Evolutionary conservation across 1,140 invertebrate species (phyloP).

Genomic region (Phocides pigmalion): DNA sequence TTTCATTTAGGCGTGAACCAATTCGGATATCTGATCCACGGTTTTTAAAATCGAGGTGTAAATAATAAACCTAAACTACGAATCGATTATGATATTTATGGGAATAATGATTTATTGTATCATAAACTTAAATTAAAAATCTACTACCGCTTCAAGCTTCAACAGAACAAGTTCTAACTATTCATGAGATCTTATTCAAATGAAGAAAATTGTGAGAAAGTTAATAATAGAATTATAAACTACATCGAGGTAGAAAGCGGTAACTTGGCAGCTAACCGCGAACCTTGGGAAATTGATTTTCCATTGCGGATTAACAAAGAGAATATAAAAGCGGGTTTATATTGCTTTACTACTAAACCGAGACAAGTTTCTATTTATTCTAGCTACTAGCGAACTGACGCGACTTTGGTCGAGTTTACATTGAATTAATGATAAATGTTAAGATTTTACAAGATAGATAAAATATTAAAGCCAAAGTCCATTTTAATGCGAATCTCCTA

Average conservation of each 20-base stretch:
- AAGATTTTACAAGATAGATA: no score
- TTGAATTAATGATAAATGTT: background rate
- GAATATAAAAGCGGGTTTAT: slow-evolving; percentile 28
- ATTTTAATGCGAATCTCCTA: no score
- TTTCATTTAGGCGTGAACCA: no score
- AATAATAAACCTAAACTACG: no score
- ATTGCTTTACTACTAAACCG: slow-evolving; percentile 3
- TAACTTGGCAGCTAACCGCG: slow-evolving; percentile 28
- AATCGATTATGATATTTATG: no score
- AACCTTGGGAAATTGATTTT: slow-evolving; percentile 34
- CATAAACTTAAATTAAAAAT: background rate
- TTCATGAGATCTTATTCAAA: slow-evolving; percentile 24
- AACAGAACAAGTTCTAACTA: slow-evolving; percentile 12
- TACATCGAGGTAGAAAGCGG: slow-evolving; percentile 27
- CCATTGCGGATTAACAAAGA: slow-evolving; percentile 29
- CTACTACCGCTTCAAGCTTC: background rate
- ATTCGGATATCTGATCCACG: no score
- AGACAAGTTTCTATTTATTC: slow-evolving; percentile 15
- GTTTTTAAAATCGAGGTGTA: no score
- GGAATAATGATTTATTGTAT: no score
- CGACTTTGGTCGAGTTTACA: background rate
- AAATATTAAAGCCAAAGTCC: no score
- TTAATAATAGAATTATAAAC: slow-evolving; percentile 33
- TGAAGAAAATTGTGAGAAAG: slow-evolving; percentile 31
- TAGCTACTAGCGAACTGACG: background rate